Evolutionary conservation across 2,113 vertebrate species (phyloP), one percentile per base, ranked within the genome.

Genomic region (Symphodus melops): DNA sequence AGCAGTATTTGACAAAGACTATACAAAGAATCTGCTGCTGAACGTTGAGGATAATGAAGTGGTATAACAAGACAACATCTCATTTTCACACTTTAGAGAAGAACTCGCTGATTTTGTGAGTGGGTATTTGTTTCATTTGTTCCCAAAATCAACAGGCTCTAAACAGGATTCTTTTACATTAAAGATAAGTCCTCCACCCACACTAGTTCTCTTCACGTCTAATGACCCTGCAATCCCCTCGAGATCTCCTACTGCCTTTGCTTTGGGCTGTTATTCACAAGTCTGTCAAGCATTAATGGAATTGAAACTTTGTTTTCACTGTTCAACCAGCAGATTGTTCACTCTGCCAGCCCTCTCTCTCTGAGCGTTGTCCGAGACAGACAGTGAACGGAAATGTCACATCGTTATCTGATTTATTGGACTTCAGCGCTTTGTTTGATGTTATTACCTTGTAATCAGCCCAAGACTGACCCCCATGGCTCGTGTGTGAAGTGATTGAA

Each of bases 401-500:
- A n/a, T n/a, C 3, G 14, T 8, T n/a, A 37, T 39, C 39, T 60
- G 8, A 19, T 62, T 54, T 51, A 1, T 23, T 25, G 9, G 1
- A 37, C 42, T 46, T 4, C 4, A 25, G 25, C 13, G 36, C 53
- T 59, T 72, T 52, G 12, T 21, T 51, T 4, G 42, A 0, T 56
- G 54, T 48, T 52, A 1, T 48, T 39, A 16, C 16, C 25, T 19
- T 8, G 23, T 70, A 60, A 57, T 85, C 52, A 20, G 48, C 42
- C 17, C 13, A 4, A 8, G 59, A 49, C 21, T 54, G 76, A 83
- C 46, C 39, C 4, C 39, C 4, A 25, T 5, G 59, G 46, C 49
- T 59, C 0, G 3, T 75, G 51, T 84, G 84, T 79, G 79, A 86
- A 62, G 63, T 36, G 84, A 74, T 79, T 42, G 6, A n/a, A 77